Conservation (phyloP, 2,113 vertebrate genomes). For the Hippocampus barbouri region DNA sequence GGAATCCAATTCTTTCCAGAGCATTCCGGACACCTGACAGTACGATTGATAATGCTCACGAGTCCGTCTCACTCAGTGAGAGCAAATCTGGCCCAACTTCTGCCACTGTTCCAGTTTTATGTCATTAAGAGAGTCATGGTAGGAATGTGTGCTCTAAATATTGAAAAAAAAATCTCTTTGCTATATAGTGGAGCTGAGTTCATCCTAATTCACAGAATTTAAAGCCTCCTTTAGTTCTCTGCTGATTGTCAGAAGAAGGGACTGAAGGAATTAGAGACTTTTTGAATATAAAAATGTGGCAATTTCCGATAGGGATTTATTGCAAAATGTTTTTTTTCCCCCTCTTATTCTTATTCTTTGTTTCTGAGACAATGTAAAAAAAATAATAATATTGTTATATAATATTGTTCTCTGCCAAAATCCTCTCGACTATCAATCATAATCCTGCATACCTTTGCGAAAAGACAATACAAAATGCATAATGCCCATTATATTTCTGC, state of each 20-base stretch:
- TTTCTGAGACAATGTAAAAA: constrained; percentile 50
- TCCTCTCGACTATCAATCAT: constrained; percentile 37
- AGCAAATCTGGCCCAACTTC: no score
- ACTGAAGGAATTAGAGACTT: constrained; percentile 40
- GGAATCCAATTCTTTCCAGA: no score
- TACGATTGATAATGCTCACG: no score
- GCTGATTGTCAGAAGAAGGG: constrained; percentile 20
- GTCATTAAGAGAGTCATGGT: constrained; percentile 7
- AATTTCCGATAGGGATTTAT: constrained; percentile 41
- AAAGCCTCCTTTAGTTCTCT: constrained; percentile 35
- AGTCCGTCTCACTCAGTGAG: no score
- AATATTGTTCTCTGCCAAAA: constrained; percentile 38
- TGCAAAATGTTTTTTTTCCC: constrained; percentile 23
- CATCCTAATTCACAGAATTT: constrained; percentile 46
- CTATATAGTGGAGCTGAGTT: constrained; percentile 27
- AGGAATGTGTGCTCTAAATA: constrained; percentile 26
- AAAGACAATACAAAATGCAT: constrained; percentile 14
- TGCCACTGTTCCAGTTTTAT: no score
- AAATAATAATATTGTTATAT: constrained; percentile 31
- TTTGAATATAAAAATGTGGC: constrained; percentile 34
- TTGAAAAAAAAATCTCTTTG: constrained; percentile 13
- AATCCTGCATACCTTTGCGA: constrained; percentile 51
- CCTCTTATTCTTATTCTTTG: constrained; percentile 42
- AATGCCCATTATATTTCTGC: constrained; percentile 53
- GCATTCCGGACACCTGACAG: no score